Evolutionary conservation across 2,888 invertebrate genomes (phyloP), one percentile per base, ranked within the genome.

Genomic region (Pteria penguin): DNA sequence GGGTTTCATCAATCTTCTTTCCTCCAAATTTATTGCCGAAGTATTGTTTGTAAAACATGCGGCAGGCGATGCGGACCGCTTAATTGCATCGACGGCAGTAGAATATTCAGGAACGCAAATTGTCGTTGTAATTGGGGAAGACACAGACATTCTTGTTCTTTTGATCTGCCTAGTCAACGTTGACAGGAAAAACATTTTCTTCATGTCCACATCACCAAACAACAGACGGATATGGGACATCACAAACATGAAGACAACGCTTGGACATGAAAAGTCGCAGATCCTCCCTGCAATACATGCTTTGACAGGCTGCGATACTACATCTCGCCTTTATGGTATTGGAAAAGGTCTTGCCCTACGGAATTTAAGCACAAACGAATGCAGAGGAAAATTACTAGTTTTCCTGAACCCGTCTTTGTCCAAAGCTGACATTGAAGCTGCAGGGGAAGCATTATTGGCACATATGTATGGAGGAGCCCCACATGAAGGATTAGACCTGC

Each of bases 141-240:
- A 79, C 60, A 79, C 75, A 32, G 75, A 79, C 63, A 11, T 79
- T 4, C 66, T 79, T 2, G 69, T 70, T 0, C 36, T 79, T 24
- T 79, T 22, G 54, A 31, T 29, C n/a, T 70, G 66, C 45, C 31
- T 72, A 32, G 11, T 33, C 1, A 60, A 65, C 26, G 18, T 5
- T 32, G 61, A 62, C 31, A 1, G 1, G 0, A 52, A 75, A n/a
- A n/a, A 24, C 22, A 14, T 26, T n/a, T 67, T 52, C 26, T 54
- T 67, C 26, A 36, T 18, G 45, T 22, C 14, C 14, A 14, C 5
- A 11, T 11, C 11, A 57, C 5, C n/a, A 22, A 8, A 57, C 4
- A 57, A 5, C 57, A n/a, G 24, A 4, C 4, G 24, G n/a, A 4
- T 57, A 4, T 57, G 57, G 22, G 57, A 57, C 24, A 57, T 57